Evolutionary conservation across 2,888 invertebrate genomes (phyloP), one percentile per base, ranked within the genome.

Genomic region (Sphaerophoria taeniata): DNA sequence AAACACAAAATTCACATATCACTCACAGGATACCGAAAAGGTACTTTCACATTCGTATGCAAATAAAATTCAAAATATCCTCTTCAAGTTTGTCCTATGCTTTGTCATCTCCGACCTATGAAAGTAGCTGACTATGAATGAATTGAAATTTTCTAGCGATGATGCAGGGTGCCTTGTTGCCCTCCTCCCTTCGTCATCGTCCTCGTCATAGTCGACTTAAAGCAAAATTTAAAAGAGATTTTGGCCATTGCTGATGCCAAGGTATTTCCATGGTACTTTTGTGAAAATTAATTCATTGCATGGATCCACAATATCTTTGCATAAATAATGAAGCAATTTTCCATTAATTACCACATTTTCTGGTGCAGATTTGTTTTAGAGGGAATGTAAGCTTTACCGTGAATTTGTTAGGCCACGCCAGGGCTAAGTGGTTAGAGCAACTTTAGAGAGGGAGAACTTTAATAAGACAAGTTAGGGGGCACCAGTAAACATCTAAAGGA

Each of bases 251-350:
- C 24, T 24, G n/a, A n/a, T n/a, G 24, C 65, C 76, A 73, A 77
- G 73, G 51, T 82, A 33, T 67, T 85, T 72, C 63, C 76, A 69
- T 85, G 80, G 70, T 76, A 73, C 81, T 81, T 73, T 76, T 85
- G 70, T 76, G 85, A 47, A 81, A 85, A 85, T 85, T 80, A 85
- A 85, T 85, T 85, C 85, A 85, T 85, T 76, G 75, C 85, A 87
- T 81, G 82, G 78, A 86, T 84, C 78, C 80, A 83, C 82, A 87
- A 82, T 85, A 84, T 84, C 81, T 71, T 86, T 87, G 84, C 82
- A 87, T 87, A 82, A 87, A 81, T 87, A 76, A 87, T 84, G 87
- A 87, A 87, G 84, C 81, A 87, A 87, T 87, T 87, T 85, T 81
- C 84, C 83, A 84, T 85, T 85, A 87, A 87, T 87, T 85, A 81